These are phyloP conservation scores for Crotalus tigris DNA, from an alignment of 2,113 vertebrate species.

Conservation along the genomic window DNA sequence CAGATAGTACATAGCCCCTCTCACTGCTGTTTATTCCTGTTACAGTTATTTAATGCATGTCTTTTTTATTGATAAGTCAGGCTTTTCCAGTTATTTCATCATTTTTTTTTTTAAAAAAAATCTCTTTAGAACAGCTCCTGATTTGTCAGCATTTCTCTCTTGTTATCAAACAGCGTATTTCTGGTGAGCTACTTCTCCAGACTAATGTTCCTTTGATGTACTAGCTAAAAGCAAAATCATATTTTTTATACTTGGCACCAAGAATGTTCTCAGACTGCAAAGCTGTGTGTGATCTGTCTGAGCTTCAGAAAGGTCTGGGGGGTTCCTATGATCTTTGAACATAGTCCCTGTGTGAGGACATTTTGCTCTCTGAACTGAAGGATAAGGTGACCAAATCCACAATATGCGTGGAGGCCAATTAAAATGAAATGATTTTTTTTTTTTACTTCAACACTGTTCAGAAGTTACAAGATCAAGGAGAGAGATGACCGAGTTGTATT, in stretches of 20 bases:
- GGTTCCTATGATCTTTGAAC: not conserved
- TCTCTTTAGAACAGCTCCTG: not conserved
- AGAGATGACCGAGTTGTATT: not conserved
- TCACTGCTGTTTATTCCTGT: slow-evolving; percentile 1
- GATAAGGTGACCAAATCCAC: not conserved
- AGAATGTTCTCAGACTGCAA: not conserved
- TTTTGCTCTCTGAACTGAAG: not conserved
- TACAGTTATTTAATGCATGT: slow-evolving; percentile 1
- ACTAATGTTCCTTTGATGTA: not conserved
- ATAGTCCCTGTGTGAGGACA: not conserved
- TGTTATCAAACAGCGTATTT: not conserved
- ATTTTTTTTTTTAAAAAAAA: not conserved
- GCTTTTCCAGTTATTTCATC: slow-evolving; percentile 5
- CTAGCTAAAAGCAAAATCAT: not conserved
- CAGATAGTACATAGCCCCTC: slow-evolving; percentile 4
- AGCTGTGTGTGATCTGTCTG: not conserved
- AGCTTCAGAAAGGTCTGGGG: not conserved
- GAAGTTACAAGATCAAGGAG: not conserved
- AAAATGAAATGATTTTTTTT: not conserved
- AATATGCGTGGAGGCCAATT: not conserved
- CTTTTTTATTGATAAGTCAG: not conserved
- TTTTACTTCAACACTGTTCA: not conserved
- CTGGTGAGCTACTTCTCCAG: not conserved
- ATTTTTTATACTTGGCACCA: not conserved
- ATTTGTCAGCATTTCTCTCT: not conserved